Evolutionary conservation across 2,888 invertebrate genomes (phyloP), one percentile per base, ranked within the genome.

Genomic region (Auanema sp.): DNA sequence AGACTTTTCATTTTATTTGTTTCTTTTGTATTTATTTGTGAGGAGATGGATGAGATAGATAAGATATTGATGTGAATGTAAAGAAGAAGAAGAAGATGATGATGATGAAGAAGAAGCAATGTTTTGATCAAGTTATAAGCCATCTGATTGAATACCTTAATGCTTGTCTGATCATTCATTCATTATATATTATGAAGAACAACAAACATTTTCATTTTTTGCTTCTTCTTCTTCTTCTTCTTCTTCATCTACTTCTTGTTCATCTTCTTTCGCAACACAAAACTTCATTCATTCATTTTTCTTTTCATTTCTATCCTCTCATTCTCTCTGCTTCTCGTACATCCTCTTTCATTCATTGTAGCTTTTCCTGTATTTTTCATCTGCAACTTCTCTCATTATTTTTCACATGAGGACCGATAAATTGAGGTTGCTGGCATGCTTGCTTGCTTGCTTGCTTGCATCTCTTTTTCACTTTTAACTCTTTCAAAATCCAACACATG

Each of bases 161-260:
- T 33, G 33, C 33, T 33, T 33, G 33, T 33, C 33, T 33, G 47
- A 41, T 33, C 24, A 18, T 49, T 33, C 24, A 18, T 49, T 33
- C 33, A 33, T 33, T 33, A 33, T 49, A 18, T 58, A 40, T 58
- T 41, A 49, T 58, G 23, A 21, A 41, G 44, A 33, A 51, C 42
- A 53, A 23, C 33, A 41, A 51, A 43, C 53, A 52, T 18, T 64
- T 50, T 41, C 21, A 21, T 25, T 64, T 52, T 54, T 25, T 16
- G 50, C 44, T 24, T 63, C 44, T 53, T 58, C 41, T 21, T 42
- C 16, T 49, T 33, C 42, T 49, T 58, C 41, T 40, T 18, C 58
- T 50, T 41, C 21, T 33, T 25, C 58, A 43, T 54, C 21, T 16
- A 50, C 44, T 24, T 63, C 44, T 53, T 58, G 23, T 21, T 42